phyloP scores from a whole-genome alignment of 2,888 invertebrate genomes.

The Ormyrus pomaceus region DNA sequence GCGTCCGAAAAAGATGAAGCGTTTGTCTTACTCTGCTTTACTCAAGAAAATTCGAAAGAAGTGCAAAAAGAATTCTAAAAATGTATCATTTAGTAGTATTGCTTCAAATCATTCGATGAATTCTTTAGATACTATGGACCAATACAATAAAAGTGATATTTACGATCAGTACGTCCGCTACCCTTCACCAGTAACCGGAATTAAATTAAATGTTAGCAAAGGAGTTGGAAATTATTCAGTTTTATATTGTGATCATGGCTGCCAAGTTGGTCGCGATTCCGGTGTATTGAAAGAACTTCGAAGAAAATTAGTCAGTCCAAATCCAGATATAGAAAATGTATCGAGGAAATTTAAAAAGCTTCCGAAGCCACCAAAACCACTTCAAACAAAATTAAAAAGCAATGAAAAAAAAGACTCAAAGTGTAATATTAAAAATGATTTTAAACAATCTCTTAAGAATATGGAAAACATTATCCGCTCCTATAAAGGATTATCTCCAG shows the following conservation, averaged over 20 bases:
- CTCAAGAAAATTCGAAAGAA: too few species aligned
- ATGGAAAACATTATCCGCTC: conserved; percentile 14
- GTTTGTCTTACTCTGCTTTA: too few species aligned
- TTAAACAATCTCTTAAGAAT: conserved; percentile 28
- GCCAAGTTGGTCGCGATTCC: conserved; percentile 18
- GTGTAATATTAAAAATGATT: neutral
- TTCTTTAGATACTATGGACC: too few species aligned
- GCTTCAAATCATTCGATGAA: too few species aligned
- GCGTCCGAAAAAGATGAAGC: too few species aligned
- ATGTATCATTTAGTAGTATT: too few species aligned
- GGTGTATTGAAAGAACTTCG: neutral
- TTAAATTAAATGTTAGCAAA: neutral
- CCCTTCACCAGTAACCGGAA: too few species aligned
- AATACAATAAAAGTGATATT: too few species aligned
- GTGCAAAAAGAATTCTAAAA: too few species aligned
- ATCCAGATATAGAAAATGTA: neutral
- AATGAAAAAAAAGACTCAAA: neutral
- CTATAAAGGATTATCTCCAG: conserved; percentile 4
- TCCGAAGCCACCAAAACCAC: neutral
- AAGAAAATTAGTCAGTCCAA: neutral
- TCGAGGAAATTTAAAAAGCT: neutral
- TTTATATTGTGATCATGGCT: conserved; percentile 10
- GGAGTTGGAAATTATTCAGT: conserved; percentile 10
- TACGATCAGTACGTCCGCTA: too few species aligned
- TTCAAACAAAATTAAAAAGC: neutral